These are phyloP conservation scores for Exephanes ischioxanthus DNA, from an alignment of 2,888 invertebrate species.

Conservation along the genomic window DNA sequence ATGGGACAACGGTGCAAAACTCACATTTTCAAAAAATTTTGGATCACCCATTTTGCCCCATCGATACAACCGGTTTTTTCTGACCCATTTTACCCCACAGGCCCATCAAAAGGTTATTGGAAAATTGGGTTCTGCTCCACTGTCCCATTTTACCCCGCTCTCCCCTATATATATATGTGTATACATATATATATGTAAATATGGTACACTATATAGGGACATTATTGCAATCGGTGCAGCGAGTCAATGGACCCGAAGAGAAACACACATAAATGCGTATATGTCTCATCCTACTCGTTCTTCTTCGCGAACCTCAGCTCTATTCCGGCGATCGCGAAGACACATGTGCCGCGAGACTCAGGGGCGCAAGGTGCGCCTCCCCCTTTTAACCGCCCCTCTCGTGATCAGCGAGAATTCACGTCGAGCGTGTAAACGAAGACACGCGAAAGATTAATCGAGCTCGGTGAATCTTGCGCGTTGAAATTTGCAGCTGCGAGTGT, in stretches of 20 bases:
- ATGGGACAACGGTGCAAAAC: no score
- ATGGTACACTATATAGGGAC: constrained; percentile 8
- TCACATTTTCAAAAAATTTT: no score
- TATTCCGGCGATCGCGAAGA: constrained; percentile 27
- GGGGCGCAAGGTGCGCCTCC: background rate
- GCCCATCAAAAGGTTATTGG: no score
- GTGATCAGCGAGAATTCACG: constrained; percentile 8
- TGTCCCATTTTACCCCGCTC: no score
- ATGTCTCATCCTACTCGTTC: background rate
- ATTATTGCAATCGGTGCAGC: constrained; percentile 30
- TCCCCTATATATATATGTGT: background rate
- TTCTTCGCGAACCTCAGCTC: background rate
- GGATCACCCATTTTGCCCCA: no score
- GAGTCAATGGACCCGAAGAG: constrained; percentile 53
- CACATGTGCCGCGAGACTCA: constrained; percentile 1
- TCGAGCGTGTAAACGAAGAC: constrained; percentile 21
- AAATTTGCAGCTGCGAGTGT: constrained; percentile 2
- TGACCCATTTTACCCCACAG: no score
- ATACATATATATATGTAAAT: background rate
- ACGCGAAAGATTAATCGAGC: constrained; percentile 9
- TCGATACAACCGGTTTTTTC: no score
- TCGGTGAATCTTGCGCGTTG: constrained; percentile 24
- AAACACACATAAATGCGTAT: background rate
- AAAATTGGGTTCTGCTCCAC: no score
- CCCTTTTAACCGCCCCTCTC: background rate